Percentiles rank a stretch among this genome's conserved stretches.
Conservation (phyloP, 2,888 invertebrate species). For the Colostygia pectinataria region DNA sequence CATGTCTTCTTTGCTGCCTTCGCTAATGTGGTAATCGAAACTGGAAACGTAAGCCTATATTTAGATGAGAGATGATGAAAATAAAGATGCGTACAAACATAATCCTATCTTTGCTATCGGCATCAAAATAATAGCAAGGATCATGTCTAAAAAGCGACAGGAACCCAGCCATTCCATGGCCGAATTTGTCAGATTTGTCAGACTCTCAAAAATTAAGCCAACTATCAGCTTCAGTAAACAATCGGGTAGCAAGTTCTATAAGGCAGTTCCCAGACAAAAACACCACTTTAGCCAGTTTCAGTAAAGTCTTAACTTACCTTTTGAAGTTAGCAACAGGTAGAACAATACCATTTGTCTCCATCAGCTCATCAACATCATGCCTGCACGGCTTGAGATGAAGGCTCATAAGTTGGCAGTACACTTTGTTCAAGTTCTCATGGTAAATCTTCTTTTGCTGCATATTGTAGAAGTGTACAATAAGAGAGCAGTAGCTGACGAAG, state of each 20-base stretch:
- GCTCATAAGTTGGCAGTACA: constrained; percentile 67
- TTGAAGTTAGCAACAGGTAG: constrained; percentile 70
- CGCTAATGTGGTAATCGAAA: constrained; percentile 81
- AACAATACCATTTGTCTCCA: constrained; percentile 62
- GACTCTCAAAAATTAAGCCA: too few relatives aligned
- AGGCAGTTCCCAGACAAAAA: too few relatives aligned
- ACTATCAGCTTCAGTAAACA: too few relatives aligned
- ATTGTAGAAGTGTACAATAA: constrained; percentile 82
- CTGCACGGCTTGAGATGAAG: constrained; percentile 79
- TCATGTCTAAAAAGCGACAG: too few relatives aligned
- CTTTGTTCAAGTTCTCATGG: constrained; percentile 70
- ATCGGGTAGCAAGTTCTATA: too few relatives aligned
- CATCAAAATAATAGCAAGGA: too few relatives aligned
- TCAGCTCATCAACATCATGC: constrained; percentile 73
- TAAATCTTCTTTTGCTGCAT: constrained; percentile 74
- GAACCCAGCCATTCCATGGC: too few relatives aligned
- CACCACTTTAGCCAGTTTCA: too few relatives aligned
- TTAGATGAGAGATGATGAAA: background rate
- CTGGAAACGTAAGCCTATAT: constrained; percentile 47
- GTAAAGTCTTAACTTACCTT: constrained; percentile 56
- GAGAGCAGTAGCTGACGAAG: constrained; percentile 82
- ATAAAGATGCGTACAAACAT: background rate
- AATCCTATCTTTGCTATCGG: background rate
- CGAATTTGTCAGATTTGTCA: too few relatives aligned
- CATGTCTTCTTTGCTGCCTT: constrained; percentile 74